Base-by-base conservation (phyloP, 2,888 invertebrate species). In the Xestoiulus laeticollis region DNA sequence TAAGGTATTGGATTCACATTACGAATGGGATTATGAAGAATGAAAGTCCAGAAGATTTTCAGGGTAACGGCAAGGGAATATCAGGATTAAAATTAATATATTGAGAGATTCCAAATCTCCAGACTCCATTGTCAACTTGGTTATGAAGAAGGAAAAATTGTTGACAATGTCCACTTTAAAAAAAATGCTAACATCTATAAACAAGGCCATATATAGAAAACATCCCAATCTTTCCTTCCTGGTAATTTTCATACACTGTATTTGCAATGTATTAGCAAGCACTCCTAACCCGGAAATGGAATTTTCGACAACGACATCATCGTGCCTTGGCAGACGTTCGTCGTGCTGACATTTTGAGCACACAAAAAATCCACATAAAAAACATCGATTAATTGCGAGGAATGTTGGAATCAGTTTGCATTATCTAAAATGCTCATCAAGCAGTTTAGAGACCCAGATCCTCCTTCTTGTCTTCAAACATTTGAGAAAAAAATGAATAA, bases 211-310 rank as follows among this genome's bases (percentile, higher is more conserved):
- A 59, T 19, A 59, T 4, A n/a, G n/a, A n/a, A n/a, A 4, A 59
- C n/a, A 59, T 59, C n/a, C 59, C n/a, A 59, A 59, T n/a, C 59
- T 59, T 59, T 59, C 59, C 59, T 59, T 59, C 59, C n/a, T n/a
- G 59, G n/a, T 59, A n/a, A 59, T 59, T n/a, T 48, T 19, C 48
- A 48, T 48, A 12, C 12, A 43, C 48, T 43, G 16, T 6, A n/a
- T 19, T n/a, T 59, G 59, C 59, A n/a, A n/a, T n/a, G n/a, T 59
- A 59, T 59, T 59, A 19, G 59, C 19, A 38, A 59, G 59, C 59
- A 48, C 48, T n/a, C 59, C 59, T 59, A 59, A 59, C 59, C 59
- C 14, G 59, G 59, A 59, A 59, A 59, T 59, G 59, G 19, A 59
- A 59, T 59, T 59, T 48, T 59, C 0, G 48, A 48, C n/a, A 48